Evolutionary conservation across 2,888 invertebrate species (phyloP).

Genomic region (Dromius quadrimaculatus): DNA sequence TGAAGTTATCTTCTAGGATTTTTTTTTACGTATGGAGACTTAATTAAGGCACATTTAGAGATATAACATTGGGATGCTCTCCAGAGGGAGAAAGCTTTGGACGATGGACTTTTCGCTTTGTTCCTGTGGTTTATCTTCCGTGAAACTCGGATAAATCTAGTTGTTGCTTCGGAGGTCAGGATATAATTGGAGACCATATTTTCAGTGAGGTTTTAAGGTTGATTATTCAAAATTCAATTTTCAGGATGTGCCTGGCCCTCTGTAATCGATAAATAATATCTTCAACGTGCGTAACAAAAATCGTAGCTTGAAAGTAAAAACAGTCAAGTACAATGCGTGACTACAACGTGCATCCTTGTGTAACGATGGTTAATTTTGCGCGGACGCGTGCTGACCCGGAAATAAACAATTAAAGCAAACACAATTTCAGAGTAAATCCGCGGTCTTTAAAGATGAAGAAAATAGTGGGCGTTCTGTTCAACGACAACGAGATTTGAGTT

Average conservation of each 20-base stretch:
- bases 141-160: constrained; percentile 43
- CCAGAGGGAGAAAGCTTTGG: neutral
- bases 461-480: constrained; percentile 44
- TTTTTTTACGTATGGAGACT: constrained; percentile 37
- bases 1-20: neutral
- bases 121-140: constrained; percentile 40
- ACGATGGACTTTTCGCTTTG: constrained; percentile 36
- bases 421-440: constrained; percentile 42
- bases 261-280: too few species aligned
- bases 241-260: too few species aligned
- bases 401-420: constrained; percentile 49
- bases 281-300: too few species aligned
- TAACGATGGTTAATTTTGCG: too few species aligned
- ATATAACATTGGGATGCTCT: constrained; percentile 27
- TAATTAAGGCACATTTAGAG: constrained; percentile 39
- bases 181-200: too few species aligned
- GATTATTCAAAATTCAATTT: too few species aligned
- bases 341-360: too few species aligned
- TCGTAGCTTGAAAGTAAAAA: too few species aligned
- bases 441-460: constrained; percentile 49
- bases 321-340: too few species aligned
- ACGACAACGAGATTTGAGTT: constrained; percentile 60
- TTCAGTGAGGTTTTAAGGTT: too few species aligned
- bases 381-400: constrained; percentile 45
- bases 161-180: constrained; percentile 32